Base-by-base conservation (phyloP, 2,797 vertebrate species). In the Gastrophryne carolinensis region DNA sequence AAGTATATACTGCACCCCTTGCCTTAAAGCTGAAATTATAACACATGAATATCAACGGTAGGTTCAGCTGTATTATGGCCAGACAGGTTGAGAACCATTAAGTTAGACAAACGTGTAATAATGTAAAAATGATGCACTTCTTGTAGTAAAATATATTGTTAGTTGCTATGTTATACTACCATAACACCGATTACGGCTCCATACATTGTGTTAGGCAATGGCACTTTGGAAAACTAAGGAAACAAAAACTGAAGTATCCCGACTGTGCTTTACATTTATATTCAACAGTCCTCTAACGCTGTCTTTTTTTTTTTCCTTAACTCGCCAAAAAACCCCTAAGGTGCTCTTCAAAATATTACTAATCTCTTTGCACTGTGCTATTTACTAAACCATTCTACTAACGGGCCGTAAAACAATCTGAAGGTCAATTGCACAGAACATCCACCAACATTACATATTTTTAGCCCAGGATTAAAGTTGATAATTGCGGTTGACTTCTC, bases 371-470 rank as follows among this genome's bases (percentile, higher is more conserved):
- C 1, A 35, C 17, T 21, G 7, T 35, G 30, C 56, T 21, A 57
- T 10, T 17, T 4, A 8, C 17, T 30, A 6, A 10, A 15, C 29
- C 7, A 50, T 24, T 24, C 21, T 35, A 12, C 13, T 8, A 6
- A n/a, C 7, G 27, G 8, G 17, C 12, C 11, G 27, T 54, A 5
- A 47, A 17, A 19, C 9, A 17, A 30, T 19, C 11, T 32, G 15
- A 17, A 56, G 66, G 69, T 50, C 57, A 58, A 60, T 71, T 71
- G 54, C 69, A 72, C 69, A 72, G 66, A 72, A 72, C 69, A 72
- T 72, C 41, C 29, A 49, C 11, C 54, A 41, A 30, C 37, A 57
- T 30, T 19, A 9, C n/a, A 56, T 56, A 24, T 7, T 26, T 39
- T 24, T 56, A 13, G 34, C 52, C 66, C 39, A 37, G n/a, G 21